A percentile compares a stretch with the other conserved stretches of the same genome.
These are phyloP conservation scores for Cladorhizidae sp. DNA, from an alignment of 37 sponge, comb jelly and placozoan genomes.

Conservation along the genomic window DNA sequence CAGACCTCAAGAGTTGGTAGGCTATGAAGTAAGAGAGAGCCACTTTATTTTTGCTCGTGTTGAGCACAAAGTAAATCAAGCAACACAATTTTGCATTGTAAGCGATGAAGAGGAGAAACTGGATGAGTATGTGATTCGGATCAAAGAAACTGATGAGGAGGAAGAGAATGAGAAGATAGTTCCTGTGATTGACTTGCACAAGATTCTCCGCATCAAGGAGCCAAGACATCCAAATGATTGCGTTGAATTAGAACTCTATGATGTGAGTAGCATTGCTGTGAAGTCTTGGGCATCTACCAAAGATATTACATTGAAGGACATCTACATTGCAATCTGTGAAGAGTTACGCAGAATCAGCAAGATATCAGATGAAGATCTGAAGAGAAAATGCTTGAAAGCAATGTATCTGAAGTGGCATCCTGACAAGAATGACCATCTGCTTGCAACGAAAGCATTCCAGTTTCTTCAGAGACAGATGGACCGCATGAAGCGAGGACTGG, in stretches of 20 bases:
- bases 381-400: constrained; percentile 20
- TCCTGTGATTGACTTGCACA: constrained; percentile 40
- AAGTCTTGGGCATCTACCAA: not conserved
- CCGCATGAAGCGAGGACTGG: not conserved
- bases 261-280: too few relatives aligned
- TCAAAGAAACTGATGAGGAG: not conserved
- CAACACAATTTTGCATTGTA: not conserved
- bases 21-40: constrained; percentile 45
- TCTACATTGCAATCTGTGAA: not conserved
- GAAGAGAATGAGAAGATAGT: constrained; percentile 32
- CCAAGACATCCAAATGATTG: not conserved
- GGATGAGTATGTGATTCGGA: not conserved
- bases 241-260: not conserved
- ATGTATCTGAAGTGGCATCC: constrained; percentile 64
- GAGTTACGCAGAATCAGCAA: constrained; percentile 39
- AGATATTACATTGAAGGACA: not conserved
- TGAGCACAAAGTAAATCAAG: constrained; percentile 15
- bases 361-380: constrained; percentile 12
- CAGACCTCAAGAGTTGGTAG: constrained; percentile 51
- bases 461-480: constrained; percentile 41
- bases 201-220: constrained; percentile 22
- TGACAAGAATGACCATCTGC: constrained; percentile 41
- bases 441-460: constrained; percentile 33
- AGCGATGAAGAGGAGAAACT: not conserved
- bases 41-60: constrained; percentile 42